Evolutionary conservation across 2,797 vertebrate species (phyloP).

Genomic region (Eremophila alpestris): DNA sequence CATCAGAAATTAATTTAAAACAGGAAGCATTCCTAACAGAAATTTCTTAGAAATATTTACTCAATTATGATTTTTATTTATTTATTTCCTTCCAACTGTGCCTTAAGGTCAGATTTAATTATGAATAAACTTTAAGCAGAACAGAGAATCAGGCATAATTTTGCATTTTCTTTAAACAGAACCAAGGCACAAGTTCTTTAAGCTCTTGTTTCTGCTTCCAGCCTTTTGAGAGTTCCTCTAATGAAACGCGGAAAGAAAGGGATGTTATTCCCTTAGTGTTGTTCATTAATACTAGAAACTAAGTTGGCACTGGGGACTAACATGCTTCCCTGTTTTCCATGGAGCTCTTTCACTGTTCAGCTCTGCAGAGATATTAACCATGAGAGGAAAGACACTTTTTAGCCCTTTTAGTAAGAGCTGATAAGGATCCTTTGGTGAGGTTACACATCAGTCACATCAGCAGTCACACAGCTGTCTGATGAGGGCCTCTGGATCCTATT

Average conservation of each 20-base stretch:
- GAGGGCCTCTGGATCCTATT: neutral
- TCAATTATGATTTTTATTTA: neutral
- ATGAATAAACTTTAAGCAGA: neutral
- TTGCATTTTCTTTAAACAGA: neutral
- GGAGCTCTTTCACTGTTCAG: neutral
- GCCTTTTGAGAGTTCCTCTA: conserved; percentile 2
- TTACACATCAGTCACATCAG: neutral
- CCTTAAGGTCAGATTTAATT: neutral
- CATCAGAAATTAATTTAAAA: neutral
- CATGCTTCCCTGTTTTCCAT: neutral
- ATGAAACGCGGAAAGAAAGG: neutral
- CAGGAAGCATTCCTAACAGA: neutral
- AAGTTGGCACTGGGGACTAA: neutral
- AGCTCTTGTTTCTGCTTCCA: neutral
- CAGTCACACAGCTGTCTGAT: neutral
- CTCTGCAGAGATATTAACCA: neutral
- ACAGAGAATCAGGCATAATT: neutral
- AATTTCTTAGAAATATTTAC: conserved; percentile 2
- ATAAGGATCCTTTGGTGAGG: neutral
- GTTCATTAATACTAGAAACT: neutral
- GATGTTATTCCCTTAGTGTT: neutral
- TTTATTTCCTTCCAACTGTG: neutral
- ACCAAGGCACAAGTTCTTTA: neutral
- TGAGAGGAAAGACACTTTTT: neutral
- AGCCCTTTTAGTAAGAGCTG: neutral